Percentiles rank a stretch among this genome's conserved stretches.
Evolutionary conservation across 2,888 invertebrate species (phyloP).

Genomic region (Himalopsyche kuldschensis): DNA sequence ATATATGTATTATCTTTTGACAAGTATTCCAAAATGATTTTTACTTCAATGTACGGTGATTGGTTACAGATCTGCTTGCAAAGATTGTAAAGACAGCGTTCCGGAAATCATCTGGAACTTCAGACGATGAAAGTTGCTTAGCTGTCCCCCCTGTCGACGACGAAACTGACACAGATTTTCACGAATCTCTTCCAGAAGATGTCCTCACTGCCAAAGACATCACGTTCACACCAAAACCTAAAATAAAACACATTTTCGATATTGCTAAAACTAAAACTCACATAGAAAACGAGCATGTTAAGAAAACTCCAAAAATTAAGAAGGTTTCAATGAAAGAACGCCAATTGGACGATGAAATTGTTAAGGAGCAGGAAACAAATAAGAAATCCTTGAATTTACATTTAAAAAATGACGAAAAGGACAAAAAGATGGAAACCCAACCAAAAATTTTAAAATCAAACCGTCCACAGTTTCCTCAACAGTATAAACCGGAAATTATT

Average conservation of each 20-base stretch:
- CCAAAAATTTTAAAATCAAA: not conserved
- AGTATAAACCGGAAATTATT: not conserved
- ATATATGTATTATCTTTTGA: too few relatives aligned
- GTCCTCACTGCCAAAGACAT: constrained; percentile 60
- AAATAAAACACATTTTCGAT: not conserved
- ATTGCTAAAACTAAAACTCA: not conserved
- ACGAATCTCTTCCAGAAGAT: constrained; percentile 69
- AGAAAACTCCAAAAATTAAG: constrained; percentile 34
- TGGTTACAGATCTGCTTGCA: constrained; percentile 54
- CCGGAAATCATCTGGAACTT: constrained; percentile 61
- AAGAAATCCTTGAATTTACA: not conserved
- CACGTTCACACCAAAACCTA: constrained; percentile 44
- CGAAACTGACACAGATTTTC: constrained; percentile 72
- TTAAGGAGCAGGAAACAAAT: not conserved
- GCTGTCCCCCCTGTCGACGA: constrained; percentile 56
- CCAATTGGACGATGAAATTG: constrained; percentile 33
- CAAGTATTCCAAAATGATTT: constrained; percentile 5
- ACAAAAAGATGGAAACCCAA: not conserved
- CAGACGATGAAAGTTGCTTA: constrained; percentile 55
- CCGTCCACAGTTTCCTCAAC: not conserved
- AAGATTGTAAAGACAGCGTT: constrained; percentile 63
- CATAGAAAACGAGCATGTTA: constrained; percentile 1
- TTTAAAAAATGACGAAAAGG: not conserved
- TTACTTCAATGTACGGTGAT: not conserved
- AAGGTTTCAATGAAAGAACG: constrained; percentile 35